Conservation (phyloP, 2,888 invertebrate genomes). For the Elmis aenea region DNA sequence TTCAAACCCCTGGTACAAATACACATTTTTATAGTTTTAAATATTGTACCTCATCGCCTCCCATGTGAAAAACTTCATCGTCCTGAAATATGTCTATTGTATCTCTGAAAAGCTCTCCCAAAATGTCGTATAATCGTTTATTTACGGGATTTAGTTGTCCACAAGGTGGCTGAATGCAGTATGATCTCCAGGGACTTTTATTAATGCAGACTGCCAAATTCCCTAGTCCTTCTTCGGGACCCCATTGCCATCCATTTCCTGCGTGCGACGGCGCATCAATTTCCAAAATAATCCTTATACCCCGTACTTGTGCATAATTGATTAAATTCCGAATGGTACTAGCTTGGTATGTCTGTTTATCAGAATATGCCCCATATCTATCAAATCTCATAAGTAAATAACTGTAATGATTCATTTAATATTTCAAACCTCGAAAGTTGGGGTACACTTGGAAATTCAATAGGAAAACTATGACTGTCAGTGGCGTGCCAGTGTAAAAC, state of each 20-base stretch:
- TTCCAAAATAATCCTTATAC: constrained; percentile 81
- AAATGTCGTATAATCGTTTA: constrained; percentile 60
- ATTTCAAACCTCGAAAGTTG: constrained; percentile 60
- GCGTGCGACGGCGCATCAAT: constrained; percentile 86
- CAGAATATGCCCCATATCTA: constrained; percentile 71
- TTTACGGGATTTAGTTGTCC: constrained; percentile 81
- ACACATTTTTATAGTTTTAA: no score
- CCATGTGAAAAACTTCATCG: constrained; percentile 68
- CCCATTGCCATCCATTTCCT: constrained; percentile 85
- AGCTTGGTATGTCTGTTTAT: constrained; percentile 61
- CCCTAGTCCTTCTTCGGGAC: constrained; percentile 55
- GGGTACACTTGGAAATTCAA: constrained; percentile 69
- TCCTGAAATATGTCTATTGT: constrained; percentile 55
- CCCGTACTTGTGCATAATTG: constrained; percentile 71
- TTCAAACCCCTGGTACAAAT: no score
- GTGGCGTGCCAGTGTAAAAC: constrained; percentile 91
- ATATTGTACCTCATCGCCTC: constrained; percentile 81
- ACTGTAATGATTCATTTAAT: neutral
- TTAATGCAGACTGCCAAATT: constrained; percentile 64
- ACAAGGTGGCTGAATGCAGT: constrained; percentile 79
- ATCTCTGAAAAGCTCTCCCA: constrained; percentile 66
- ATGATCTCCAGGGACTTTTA: constrained; percentile 63
- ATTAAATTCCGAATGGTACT: constrained; percentile 64
- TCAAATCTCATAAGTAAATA: neutral
- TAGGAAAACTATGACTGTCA: constrained; percentile 89